Conservation (phyloP, 2,797 vertebrate genomes). For the Hydrophis major region DNA sequence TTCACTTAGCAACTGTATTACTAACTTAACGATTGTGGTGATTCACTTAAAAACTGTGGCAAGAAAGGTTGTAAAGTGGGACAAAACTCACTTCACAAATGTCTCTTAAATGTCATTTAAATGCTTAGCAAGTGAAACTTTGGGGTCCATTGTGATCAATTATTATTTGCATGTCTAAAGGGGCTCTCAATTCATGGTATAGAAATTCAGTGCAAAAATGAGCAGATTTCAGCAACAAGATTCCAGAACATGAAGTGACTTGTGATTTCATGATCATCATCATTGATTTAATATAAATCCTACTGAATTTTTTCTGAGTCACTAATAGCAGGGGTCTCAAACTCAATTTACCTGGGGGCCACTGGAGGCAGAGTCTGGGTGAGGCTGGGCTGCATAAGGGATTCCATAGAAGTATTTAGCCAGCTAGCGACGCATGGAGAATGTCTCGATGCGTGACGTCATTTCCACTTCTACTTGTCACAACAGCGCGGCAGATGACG, state of each 20-base stretch:
- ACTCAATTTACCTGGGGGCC: no score
- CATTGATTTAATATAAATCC: background rate
- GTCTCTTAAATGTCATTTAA: no score
- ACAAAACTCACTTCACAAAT: background rate
- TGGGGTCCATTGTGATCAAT: background rate
- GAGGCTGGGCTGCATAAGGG: no score
- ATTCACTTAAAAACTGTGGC: background rate
- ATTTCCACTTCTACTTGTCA: no score
- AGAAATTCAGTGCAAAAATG: background rate
- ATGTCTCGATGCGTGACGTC: no score
- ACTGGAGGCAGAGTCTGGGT: no score
- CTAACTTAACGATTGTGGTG: background rate
- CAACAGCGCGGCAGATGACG: no score
- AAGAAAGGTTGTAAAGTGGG: background rate
- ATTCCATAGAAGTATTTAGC: no score
- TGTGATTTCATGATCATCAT: background rate
- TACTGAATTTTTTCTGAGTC: background rate
- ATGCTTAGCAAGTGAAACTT: background rate
- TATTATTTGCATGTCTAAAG: background rate
- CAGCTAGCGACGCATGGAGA: no score
- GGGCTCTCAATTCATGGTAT: background rate
- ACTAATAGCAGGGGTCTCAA: background rate
- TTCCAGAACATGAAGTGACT: background rate
- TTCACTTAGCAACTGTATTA: background rate
- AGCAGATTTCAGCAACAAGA: background rate